Conservation (phyloP, 2,888 invertebrate species). For the Pterostichus niger region DNA sequence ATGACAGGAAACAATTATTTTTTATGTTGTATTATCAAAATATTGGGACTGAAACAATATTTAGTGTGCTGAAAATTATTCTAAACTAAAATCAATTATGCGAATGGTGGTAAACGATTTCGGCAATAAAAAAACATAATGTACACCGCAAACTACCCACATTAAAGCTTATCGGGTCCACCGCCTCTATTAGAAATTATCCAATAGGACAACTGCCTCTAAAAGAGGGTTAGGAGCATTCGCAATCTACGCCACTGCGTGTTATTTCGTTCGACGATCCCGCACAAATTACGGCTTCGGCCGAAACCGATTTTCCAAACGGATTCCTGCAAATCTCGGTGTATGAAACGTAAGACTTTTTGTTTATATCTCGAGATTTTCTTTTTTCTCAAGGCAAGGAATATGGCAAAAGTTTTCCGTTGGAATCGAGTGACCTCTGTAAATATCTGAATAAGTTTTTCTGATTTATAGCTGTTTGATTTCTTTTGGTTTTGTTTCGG, state of each 20-base stretch:
- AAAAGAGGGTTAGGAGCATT: neutral
- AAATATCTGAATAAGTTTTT: slow-evolving; percentile 13
- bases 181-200: no score
- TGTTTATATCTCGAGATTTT: slow-evolving; percentile 14
- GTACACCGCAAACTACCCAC: no score
- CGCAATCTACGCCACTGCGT: slow-evolving; percentile 7
- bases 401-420: neutral
- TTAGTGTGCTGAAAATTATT: no score
- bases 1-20: no score
- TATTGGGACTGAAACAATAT: no score
- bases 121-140: no score
- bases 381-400: neutral
- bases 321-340: slow-evolving; percentile 8
- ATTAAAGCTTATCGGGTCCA: no score
- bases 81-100: no score
- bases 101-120: no score
- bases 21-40: no score
- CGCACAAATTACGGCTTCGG: slow-evolving; percentile 14
- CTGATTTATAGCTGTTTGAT: slow-evolving; percentile 10
- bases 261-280: neutral
- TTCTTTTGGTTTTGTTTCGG: slow-evolving; percentile 1
- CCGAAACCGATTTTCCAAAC: neutral
- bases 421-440: slow-evolving; percentile 8
- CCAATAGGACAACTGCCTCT: no score
- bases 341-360: slow-evolving; percentile 7